Percentiles rank a stretch among this genome's conserved stretches.
phyloP scores from a whole-genome alignment of 2,113 vertebrate species.

The Uria aalge region DNA sequence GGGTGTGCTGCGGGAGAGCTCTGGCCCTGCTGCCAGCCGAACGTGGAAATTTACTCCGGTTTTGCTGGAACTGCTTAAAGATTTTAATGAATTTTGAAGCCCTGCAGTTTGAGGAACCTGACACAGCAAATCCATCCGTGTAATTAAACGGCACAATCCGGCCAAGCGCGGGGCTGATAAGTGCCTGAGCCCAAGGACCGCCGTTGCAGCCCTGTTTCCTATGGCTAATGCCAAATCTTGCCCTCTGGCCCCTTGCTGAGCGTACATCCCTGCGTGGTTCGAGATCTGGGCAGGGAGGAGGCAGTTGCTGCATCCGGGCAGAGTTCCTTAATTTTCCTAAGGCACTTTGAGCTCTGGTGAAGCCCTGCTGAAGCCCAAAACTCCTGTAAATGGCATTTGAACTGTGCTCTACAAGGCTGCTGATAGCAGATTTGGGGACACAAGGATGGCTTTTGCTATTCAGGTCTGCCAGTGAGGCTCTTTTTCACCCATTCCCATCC shows the following conservation, averaged over 20 bases:
- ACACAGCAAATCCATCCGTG: background rate
- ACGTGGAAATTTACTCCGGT: background rate
- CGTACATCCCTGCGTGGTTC: fast-evolving
- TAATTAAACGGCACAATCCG: background rate
- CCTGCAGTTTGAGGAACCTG: background rate
- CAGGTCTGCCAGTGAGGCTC: background rate
- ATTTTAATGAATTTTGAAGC: slow-evolving; percentile 32
- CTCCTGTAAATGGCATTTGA: background rate
- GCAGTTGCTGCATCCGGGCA: background rate
- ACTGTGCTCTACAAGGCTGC: background rate
- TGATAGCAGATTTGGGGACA: background rate
- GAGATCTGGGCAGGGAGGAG: background rate
- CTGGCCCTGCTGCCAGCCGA: background rate
- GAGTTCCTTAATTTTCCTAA: background rate
- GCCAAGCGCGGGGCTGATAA: background rate
- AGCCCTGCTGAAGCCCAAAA: background rate
- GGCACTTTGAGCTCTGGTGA: background rate
- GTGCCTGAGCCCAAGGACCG: background rate
- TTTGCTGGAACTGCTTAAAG: background rate
- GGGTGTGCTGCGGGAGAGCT: background rate
- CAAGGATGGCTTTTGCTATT: background rate
- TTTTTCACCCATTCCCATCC: background rate
- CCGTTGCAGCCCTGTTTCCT: background rate
- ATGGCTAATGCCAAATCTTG: background rate
- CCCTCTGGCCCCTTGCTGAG: background rate